Base-by-base conservation (phyloP, 2,888 invertebrate species). In the Hirudinaria manillensis region DNA sequence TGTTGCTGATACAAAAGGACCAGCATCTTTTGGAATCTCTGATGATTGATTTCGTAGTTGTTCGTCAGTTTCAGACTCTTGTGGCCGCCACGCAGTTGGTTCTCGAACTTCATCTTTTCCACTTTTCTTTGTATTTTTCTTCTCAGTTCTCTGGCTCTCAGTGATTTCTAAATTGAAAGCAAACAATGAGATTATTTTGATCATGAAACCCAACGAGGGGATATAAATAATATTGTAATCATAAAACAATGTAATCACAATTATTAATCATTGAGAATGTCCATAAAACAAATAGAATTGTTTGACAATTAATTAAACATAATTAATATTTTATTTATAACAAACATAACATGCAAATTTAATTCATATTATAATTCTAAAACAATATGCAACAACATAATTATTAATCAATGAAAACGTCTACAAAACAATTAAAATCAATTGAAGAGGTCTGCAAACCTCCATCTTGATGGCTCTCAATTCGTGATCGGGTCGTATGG, bases 401-500 rank as follows among this genome's bases (percentile, higher is more conserved):
- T 32, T 36, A 68, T 13, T 68, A 29, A 19, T 36, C 24, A 10
- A 6, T 45, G 45, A 45, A n/a, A n/a, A 45, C 16, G 45, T 45
- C 45, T 7, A 45, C 10, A 2, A 45, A 45, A 7, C 45, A 45
- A 1, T 45, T 45, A 16, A 3, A 45, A 45, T 16, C 16, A 45
- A 16, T 45, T 16, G 4, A 45, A 45, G 16, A 45, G 16, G 13
- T 16, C 16, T 45, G 16, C 38, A 10, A 77, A 84, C 84, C 83
- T 83, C 80, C 51, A 83, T 77, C 70, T 81, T 81, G 73, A 80
- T 79, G 0, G 83, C 72, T 7, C 83, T 76, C 7, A 80, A 80
- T 38, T 82, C 79, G 78, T 83, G 84, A 75, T 84, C 79, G 0
- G 84, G 84, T 6, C 82, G 79, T 78, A 83, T 79, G 71, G 82